Evolutionary conservation across 2,888 invertebrate species (phyloP), one percentile per base, ranked within the genome.

Genomic region (Stenolophus ochropezus): DNA sequence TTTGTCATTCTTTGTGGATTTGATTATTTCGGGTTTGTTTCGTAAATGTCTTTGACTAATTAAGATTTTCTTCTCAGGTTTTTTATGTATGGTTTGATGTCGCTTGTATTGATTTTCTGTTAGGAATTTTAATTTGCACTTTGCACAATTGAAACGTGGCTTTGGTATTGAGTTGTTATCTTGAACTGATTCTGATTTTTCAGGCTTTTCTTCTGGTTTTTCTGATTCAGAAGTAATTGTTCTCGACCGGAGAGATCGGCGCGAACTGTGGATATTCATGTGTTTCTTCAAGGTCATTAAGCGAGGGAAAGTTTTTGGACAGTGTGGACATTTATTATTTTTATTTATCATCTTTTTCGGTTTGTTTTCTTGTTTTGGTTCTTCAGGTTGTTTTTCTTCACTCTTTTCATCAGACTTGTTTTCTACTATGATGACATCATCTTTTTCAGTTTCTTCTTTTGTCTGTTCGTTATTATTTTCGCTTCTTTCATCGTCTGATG

Each of bases 281-380:
- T 89, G 89, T 27, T 87, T 88, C 82, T 86, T 87, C 58, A 89
- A 85, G 75, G 88, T 87, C 56, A 88, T 87, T 74, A 86, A 85
- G 84, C 87, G 89, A n/a, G 89, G 87, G 83, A 89, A 89, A 2
- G 87, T 85, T 84, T 89, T 89, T 0, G 87, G 83, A 83, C 89
- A 89, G 77, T 87, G 85, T 0, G 87, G 86, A 83, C 89, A 89
- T 53, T 84, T 85, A 76, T 51, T 73, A 75, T 83, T 82, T 80
- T 82, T 75, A 58, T 5, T 27, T 56, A n/a, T 14, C 5, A 56
- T 18, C 20, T 56, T 56, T 56, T 18, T 14, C 33, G 25, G 69
- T 16, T 69, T 23, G n/a, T n/a, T n/a, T n/a, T n/a, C n/a, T n/a
- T n/a, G n/a, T n/a, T n/a, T n/a, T n/a, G n/a, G 71, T 58, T 61